Conservation (phyloP, 2,113 vertebrate genomes). For the Catharus fuscescens region DNA sequence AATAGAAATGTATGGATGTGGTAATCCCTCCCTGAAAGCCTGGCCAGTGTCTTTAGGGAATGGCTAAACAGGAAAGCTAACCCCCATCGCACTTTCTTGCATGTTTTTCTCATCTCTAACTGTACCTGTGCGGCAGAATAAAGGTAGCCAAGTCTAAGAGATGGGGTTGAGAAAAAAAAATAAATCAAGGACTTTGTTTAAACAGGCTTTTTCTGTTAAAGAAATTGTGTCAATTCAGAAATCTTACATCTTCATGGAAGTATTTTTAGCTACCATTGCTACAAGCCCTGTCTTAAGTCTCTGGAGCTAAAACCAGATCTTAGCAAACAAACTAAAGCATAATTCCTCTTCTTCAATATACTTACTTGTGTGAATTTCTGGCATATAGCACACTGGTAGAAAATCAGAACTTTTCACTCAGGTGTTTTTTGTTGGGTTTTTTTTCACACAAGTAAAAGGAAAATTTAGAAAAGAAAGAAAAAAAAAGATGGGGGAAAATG, state of each 20-base stretch:
- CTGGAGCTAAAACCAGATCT: neutral
- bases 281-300: neutral
- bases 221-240: neutral
- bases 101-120: neutral
- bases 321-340: neutral
- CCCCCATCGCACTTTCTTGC: neutral
- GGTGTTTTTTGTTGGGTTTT: neutral
- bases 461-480: neutral
- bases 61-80: neutral
- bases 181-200: neutral
- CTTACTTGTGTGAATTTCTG: neutral
- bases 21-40: conserved; percentile 21
- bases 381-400: neutral
- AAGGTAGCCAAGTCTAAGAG: neutral
- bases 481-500: neutral
- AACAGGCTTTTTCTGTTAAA: neutral
- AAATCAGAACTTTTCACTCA: neutral
- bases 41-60: neutral
- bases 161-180: neutral
- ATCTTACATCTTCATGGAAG: neutral
- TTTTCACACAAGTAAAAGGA: neutral
- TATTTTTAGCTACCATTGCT: neutral
- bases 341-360: neutral
- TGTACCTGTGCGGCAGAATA: neutral
- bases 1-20: conserved; percentile 35